Evolutionary conservation across 2,113 vertebrate species (phyloP), one percentile per base, ranked within the genome.

Genomic region (Siniperca chuatsi): DNA sequence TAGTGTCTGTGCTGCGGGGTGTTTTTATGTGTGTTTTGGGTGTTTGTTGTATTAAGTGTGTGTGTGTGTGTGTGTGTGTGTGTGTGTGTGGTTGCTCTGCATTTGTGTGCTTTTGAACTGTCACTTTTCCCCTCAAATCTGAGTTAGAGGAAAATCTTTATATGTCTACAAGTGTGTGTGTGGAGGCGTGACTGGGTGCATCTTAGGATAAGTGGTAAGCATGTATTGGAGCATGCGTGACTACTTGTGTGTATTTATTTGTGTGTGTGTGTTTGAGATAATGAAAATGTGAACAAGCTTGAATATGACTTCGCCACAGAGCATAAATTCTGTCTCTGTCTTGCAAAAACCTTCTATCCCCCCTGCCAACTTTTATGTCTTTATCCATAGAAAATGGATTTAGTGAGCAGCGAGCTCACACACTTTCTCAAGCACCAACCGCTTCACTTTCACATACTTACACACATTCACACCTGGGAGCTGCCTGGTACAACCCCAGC

Each of bases 381-480:
- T 75, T 67, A 89, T 85, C 85, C 85, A 44, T 70, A 78, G 78
- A 78, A 77, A 91, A 33, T 33, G 70, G 83, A 81, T 90, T 89
- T 82, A 42, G 40, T 3, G 48, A 70, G 82, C 46, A 42, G 81
- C 15, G 8, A 42, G 37, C 6, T 11, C 15, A 54, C 23, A 83
- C 9, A 9, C 29, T 57, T 16, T 65, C 13, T 7, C n/a, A 4
- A 44, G 23, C 35, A 48, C 42, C 50, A 1, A 52, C 7, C 4
- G 16, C 76, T 33, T 23, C 48, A 77, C 77, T 60, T 69, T 70
- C 33, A 65, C 42, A 58, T 23, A 61, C 70, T 69, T 61, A 33
- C 70, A 66, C 78, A 83, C 79, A 58, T 35, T 83, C 76, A 79
- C 89, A 88, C 75, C 84, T 84, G 75, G 33, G 78, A 81, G 54